Conservation (phyloP, 2,797 vertebrate species). For the Anguilla pacifica region DNA sequence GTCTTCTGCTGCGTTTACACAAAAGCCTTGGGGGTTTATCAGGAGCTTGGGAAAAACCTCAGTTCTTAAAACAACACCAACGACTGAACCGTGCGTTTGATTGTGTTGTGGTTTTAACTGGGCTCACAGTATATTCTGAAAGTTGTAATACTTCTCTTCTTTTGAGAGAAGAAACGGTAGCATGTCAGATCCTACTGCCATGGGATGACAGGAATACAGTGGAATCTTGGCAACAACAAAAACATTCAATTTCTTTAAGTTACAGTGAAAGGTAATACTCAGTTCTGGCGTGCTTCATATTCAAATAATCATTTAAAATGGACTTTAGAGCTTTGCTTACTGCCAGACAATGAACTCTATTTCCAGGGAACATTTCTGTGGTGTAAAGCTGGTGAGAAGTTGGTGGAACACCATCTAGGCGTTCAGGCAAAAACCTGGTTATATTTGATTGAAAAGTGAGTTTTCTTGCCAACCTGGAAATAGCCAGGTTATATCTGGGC, state of each 20-base stretch:
- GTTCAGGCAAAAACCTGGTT: too few species aligned
- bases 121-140: not conserved
- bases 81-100: not conserved
- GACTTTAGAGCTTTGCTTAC: not conserved
- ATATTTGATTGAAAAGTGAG: too few species aligned
- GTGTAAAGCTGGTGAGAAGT: too few species aligned
- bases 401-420: too few species aligned
- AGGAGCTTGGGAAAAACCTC: not conserved
- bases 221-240: not conserved
- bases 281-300: not conserved
- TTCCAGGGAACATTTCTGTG: too few species aligned
- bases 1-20: not conserved
- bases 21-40: not conserved
- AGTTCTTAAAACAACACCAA: not conserved
- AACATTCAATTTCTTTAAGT: not conserved
- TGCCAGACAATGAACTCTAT: not conserved
- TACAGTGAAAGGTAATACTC: not conserved
- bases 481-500: not conserved
- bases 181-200: not conserved
- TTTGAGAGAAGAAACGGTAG: not conserved
- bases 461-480: too few species aligned
- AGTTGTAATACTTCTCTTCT: not conserved
- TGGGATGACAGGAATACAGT: not conserved
- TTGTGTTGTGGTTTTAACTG: not conserved
- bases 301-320: not conserved